Evolutionary conservation across 2,888 invertebrate genomes (phyloP), one percentile per base, ranked within the genome.

Genomic region (Dusona sp.): DNA sequence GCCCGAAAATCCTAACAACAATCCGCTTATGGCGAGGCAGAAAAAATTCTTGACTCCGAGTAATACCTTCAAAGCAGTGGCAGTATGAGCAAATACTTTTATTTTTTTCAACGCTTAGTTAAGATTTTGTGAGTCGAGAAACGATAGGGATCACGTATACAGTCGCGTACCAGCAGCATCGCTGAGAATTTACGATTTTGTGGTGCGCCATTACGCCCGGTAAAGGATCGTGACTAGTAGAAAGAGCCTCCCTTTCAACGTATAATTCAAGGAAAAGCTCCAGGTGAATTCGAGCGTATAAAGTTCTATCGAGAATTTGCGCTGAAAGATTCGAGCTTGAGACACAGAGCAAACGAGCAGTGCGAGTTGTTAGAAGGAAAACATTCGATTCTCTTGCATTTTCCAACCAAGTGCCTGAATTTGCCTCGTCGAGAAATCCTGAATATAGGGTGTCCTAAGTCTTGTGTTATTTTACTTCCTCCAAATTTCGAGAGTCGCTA

Each of bases 241-340:
- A 51, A 29, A 48, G 33, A 48, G 6, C 19, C 33, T 51, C 51
- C 19, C 48, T 72, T 25, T 25, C 3, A 29, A 54, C 51, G 48
- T 42, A 72, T 72, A 65, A 51, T 33, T 22, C 45, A 38, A 67
- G 38, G 68, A 68, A 57, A 48, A 70, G 68, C 75, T 75, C 57
- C 64, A 70, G 70, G 70, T 83, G 82, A 25, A 61, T 77, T 70
- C 48, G 51, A 68, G 67, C 36, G 77, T 70, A 83, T 77, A 77
- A 70, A 77, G 70, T 77, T 83, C 36, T 54, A 78, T 67, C 78
- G 78, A 33, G 75, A 29, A 61, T 9, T 2, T 9, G 22, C 74
- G 64, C 29, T 75, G 64, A 75, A 75, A 75, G 75, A 75, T 45
- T 22, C 74, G 81, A 81, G 74, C 54, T 42, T n/a, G 25, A 57